A percentile compares a stretch with the other conserved stretches of the same genome.
Evolutionary conservation across 64 coral and sea anemone genomes (phyloP).

Genomic region (Pocillopora verrucosa): DNA sequence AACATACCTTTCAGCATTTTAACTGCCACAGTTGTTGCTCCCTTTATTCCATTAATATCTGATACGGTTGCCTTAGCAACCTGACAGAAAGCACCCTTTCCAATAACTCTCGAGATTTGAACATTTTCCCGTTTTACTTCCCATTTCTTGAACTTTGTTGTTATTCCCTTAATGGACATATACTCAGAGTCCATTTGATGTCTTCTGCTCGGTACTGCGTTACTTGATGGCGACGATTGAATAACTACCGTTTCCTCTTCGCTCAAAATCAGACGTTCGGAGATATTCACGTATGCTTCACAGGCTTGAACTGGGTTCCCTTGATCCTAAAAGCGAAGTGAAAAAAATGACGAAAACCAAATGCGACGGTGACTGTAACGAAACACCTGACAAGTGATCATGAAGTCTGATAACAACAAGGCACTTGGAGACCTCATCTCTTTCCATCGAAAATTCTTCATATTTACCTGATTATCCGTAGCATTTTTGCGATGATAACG

Average conservation of each 20-base stretch:
- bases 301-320: not conserved
- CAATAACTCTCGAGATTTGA: conserved; percentile 56
- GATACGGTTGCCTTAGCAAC: conserved; percentile 65
- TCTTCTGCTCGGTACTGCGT: not conserved
- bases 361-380: not conserved
- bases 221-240: not conserved
- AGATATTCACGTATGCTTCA: not conserved
- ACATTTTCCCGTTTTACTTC: conserved; percentile 56
- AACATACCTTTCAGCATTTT: conserved; percentile 82
- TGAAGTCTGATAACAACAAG: too few species aligned
- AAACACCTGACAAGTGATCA: too few species aligned
- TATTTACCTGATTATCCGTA: not conserved
- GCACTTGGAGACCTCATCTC: too few species aligned
- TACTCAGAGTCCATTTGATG: not conserved
- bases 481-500: not conserved
- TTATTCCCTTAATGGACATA: not conserved
- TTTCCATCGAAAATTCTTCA: too few species aligned
- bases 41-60: conserved; percentile 37
- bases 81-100: conserved; percentile 84
- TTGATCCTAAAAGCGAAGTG: not conserved
- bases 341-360: not conserved
- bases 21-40: conserved; percentile 64
- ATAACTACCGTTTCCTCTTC: not conserved
- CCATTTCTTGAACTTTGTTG: conserved; percentile 41
- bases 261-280: not conserved